phyloP scores from a whole-genome alignment of 30 jellyfish, hydroid and myxozoan genomes.

The Euphysa ruthae region DNA sequence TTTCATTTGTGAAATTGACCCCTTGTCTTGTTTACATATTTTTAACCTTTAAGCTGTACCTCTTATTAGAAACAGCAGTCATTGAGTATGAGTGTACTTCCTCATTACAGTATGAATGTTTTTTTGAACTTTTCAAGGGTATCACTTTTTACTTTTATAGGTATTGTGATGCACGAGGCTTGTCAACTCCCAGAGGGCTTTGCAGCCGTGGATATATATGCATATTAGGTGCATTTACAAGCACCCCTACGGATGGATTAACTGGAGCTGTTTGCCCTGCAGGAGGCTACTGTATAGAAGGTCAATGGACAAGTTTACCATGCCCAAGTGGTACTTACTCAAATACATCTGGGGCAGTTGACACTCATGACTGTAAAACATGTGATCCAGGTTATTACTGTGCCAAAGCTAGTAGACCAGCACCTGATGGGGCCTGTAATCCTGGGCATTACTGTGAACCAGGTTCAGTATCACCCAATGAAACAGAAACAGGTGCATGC shows the following conservation, averaged over 20 bases:
- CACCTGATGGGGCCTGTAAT: conserved; percentile 97
- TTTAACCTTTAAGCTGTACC: too few relatives aligned
- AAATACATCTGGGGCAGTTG: conserved; percentile 93
- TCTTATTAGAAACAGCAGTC: too few relatives aligned
- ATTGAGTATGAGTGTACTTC: too few relatives aligned
- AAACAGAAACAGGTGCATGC: conserved; percentile 70
- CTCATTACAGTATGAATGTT: too few relatives aligned
- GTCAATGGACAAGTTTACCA: conserved; percentile 66
- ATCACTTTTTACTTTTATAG: too few relatives aligned
- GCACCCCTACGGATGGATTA: conserved; percentile 92
- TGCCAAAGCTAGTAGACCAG: conserved; percentile 88
- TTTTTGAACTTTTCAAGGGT: too few relatives aligned
- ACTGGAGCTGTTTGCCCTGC: conserved; percentile 97
- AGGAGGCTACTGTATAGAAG: conserved; percentile 92
- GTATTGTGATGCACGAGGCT: conserved; percentile 98
- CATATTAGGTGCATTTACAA: conserved; percentile 86
- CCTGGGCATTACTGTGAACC: conserved; percentile 80
- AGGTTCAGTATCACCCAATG: conserved; percentile 70
- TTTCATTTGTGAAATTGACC: too few relatives aligned
- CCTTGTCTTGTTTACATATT: too few relatives aligned
- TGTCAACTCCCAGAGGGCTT: conserved; percentile 91
- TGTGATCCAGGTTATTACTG: conserved; percentile 98
- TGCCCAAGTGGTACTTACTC: conserved; percentile 98
- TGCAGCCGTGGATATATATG: conserved; percentile 97
- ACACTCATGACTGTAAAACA: conserved; percentile 87